Base-by-base conservation (phyloP, 2,797 vertebrate genomes). In the Champsocephalus esox region DNA sequence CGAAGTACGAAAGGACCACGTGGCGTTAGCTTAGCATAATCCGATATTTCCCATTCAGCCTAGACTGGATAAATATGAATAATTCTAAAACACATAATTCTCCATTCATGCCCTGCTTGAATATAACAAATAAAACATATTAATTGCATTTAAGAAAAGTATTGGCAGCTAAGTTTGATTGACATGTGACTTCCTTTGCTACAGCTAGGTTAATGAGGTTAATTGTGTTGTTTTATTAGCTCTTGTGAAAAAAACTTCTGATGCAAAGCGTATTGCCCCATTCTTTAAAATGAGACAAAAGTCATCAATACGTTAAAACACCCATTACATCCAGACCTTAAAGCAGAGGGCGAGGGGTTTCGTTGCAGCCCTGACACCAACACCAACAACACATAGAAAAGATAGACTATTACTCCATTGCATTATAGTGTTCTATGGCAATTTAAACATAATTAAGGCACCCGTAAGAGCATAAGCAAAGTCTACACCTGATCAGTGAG, bases 381-480 rank as follows among this genome's bases (percentile, higher is more conserved):
- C 28, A 66, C 24, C 45, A 51, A 34, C 12, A 38, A 58, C n/a
- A 38, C 7, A 28, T 41, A 41, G 2, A 21, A 50, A 43, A 66
- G n/a, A 41, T 8, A 61, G 10, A 52, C 19, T 28, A 14, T 46
- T 8, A 16, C 46, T 45, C 43, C 46, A 17, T 38, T 51, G 43
- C 50, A 41, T 59, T 12, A 46, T 48, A 48, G 5, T 50, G 49
- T 48, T 79, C 72, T 60, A 72, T 68, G 58, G 64, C 66, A 55
- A 38, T 38, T 72, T 24, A 73, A 67, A 60, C 80, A 80, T 64
- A 84, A 79, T 56, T 48, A 84, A 87, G 69, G 66, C 68, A 86
- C 75, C 3, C 28, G 6, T 14, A 50, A 66, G 2, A 67, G 10
- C 17, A 21, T 3, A 17, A 9, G 51, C 7, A 12, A 51, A 57